Conservation (phyloP, 2,113 vertebrate species). For the Monopterus albus region DNA sequence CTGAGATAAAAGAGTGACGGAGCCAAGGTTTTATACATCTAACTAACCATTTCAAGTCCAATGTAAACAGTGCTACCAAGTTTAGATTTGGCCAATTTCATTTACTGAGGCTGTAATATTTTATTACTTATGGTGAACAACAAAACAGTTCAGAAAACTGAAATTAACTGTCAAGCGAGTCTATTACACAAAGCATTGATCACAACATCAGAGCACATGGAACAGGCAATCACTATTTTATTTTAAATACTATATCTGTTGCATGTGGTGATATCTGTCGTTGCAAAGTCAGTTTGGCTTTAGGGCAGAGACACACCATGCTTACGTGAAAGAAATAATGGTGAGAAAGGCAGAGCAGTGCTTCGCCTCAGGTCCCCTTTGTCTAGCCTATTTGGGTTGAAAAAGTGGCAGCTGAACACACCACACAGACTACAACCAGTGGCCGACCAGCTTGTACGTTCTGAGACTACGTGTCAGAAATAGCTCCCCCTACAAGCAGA, state of each 20-base stretch:
- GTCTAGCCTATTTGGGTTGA: too few relatives aligned
- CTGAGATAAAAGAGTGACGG: slow-evolving; percentile 2
- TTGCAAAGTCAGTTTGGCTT: neutral
- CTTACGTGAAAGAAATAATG: too few relatives aligned
- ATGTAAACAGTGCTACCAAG: slow-evolving; percentile 20
- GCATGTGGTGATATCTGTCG: neutral
- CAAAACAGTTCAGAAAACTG: neutral
- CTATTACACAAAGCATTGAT: neutral
- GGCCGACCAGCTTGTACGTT: too few relatives aligned
- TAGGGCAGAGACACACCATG: too few relatives aligned
- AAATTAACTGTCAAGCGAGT: neutral
- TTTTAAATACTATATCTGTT: neutral
- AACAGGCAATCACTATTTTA: neutral
- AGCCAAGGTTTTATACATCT: slow-evolving; percentile 21
- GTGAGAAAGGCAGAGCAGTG: too few relatives aligned
- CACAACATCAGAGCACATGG: neutral
- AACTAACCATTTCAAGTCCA: slow-evolving; percentile 9
- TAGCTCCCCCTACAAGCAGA: too few relatives aligned
- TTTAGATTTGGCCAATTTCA: slow-evolving; percentile 9
- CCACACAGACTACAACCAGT: too few relatives aligned
- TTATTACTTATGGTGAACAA: slow-evolving; percentile 3
- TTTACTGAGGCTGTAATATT: slow-evolving; percentile 7
- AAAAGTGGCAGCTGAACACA: too few relatives aligned
- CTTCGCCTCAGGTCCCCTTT: too few relatives aligned
- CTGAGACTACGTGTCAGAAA: too few relatives aligned